Evolutionary conservation across 2,797 vertebrate species (phyloP).

Genomic region (Sebastes paucispinis): DNA sequence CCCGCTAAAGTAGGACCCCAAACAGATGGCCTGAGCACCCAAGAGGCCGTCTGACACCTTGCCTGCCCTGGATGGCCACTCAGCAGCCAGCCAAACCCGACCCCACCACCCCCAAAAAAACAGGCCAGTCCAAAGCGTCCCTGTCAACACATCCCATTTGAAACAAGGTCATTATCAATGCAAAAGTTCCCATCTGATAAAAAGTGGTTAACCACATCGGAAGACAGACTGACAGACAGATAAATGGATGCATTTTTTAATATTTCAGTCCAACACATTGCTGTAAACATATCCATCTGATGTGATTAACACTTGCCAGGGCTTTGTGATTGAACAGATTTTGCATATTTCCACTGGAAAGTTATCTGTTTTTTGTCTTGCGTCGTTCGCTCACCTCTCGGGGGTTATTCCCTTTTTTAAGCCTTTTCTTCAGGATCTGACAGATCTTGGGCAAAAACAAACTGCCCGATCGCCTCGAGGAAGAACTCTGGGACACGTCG

Average conservation of each 20-base stretch:
- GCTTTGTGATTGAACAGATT: conserved; percentile 4
- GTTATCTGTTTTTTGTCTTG: conserved; percentile 44
- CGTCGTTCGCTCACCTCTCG: conserved; percentile 38
- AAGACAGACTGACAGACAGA: not conserved
- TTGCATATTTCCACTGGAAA: conserved; percentile 38
- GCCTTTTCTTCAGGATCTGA: conserved; percentile 52
- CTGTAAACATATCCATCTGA: conserved; percentile 6
- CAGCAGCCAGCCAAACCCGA: conserved; percentile 40
- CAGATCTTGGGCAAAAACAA: conserved; percentile 68
- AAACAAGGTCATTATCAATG: conserved; percentile 54
- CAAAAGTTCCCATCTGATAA: conserved; percentile 14
- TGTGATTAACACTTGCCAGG: conserved; percentile 5
- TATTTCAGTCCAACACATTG: not conserved
- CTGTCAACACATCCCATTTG: conserved; percentile 42
- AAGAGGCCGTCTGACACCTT: conserved; percentile 68
- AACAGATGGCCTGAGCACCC: conserved; percentile 79
- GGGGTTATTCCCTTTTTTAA: conserved; percentile 52
- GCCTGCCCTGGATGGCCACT: conserved; percentile 66
- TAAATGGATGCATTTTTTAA: not conserved
- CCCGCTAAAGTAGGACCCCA: conserved; percentile 69
- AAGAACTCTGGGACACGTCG: conserved; percentile 59
- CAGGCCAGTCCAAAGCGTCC: conserved; percentile 24
- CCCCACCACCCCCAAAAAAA: not conserved
- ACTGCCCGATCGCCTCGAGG: conserved; percentile 60
- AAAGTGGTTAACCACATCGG: not conserved